Percentiles rank a stretch among this genome's conserved stretches.
Evolutionary conservation across 2,888 invertebrate genomes (phyloP).

Genomic region (Agrochola lota): DNA sequence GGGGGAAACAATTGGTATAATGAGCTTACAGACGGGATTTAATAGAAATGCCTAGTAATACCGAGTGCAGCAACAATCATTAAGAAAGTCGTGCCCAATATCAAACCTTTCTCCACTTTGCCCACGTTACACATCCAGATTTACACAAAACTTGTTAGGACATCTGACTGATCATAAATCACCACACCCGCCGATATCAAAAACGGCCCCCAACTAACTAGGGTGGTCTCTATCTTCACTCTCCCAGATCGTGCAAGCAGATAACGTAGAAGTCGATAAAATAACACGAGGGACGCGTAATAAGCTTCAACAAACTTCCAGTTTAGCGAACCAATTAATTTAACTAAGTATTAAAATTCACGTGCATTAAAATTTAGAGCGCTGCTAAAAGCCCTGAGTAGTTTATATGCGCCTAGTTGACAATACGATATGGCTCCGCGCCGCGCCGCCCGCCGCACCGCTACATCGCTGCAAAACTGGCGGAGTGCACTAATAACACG

Average conservation of each 20-base stretch:
- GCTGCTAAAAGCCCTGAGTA: constrained; percentile 53
- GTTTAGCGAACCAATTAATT: constrained; percentile 42
- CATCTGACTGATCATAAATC: constrained; percentile 19
- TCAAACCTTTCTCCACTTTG: not conserved
- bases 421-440: constrained; percentile 33
- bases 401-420: constrained; percentile 52
- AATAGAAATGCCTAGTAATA: constrained; percentile 5
- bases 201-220: constrained; percentile 20
- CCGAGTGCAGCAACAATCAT: not conserved
- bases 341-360: constrained; percentile 44
- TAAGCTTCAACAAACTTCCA: constrained; percentile 36
- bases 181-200: constrained; percentile 14
- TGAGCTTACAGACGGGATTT: constrained; percentile 18
- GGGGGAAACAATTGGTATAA: constrained; percentile 30
- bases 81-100: not conserved
- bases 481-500: constrained; percentile 70
- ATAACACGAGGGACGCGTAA: constrained; percentile 35
- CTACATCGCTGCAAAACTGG: constrained; percentile 50
- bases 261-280: constrained; percentile 42
- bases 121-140: constrained; percentile 2
- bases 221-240: constrained; percentile 22
- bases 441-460: constrained; percentile 24
- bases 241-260: constrained; percentile 42
- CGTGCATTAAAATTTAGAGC: constrained; percentile 44
- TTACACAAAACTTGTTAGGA: constrained; percentile 15